These are phyloP conservation scores for Anisognathus igniventris DNA, from an alignment of 2,797 vertebrate species.

Conservation along the genomic window DNA sequence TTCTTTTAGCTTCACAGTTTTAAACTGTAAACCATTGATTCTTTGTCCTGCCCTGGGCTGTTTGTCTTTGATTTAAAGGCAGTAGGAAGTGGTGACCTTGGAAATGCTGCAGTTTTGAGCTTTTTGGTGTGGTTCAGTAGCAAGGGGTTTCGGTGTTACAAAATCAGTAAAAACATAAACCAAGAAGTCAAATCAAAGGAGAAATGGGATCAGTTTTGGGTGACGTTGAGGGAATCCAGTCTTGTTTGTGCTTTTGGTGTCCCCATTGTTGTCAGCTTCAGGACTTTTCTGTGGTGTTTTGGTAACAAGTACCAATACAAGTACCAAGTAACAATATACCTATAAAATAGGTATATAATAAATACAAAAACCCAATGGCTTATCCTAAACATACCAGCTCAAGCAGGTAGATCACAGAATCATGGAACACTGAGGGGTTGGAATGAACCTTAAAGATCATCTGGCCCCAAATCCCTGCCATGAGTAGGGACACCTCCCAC, in stretches of 20 bases:
- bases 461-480: background rate
- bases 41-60: background rate
- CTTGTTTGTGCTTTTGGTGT: background rate
- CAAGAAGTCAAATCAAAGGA: background rate
- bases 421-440: accelerated
- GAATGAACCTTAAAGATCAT: no score
- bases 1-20: background rate
- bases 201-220: background rate
- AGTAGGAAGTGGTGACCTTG: background rate
- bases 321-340: no score
- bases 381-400: background rate
- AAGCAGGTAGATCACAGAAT: background rate
- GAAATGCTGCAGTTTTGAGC: background rate
- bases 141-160: no score
- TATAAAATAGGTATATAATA: background rate
- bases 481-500: background rate
- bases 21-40: background rate
- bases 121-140: background rate
- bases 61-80: background rate
- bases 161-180: background rate
- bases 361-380: accelerated
- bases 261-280: accelerated
- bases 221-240: background rate
- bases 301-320: no score
- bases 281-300: background rate